A percentile compares a stretch with the other conserved stretches of the same genome.
These are phyloP conservation scores for Drosophila imparisetae DNA, from an alignment of 2,888 invertebrate genomes.

Conservation along the genomic window DNA sequence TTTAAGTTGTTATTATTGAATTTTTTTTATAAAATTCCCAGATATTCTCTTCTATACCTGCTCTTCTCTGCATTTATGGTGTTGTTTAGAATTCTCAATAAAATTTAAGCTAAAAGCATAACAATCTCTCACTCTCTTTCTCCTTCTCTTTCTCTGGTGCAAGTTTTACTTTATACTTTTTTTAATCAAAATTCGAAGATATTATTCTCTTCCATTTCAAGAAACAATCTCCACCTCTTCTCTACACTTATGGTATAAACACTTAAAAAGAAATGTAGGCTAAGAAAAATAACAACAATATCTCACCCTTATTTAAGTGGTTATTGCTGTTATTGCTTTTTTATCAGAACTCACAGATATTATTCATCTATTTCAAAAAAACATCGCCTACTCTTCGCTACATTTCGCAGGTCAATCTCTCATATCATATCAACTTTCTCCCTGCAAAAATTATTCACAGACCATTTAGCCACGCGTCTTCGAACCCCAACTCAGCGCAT, in stretches of 20 bases:
- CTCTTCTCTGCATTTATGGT: not conserved
- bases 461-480: slow-evolving; percentile 70
- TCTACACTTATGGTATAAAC: not conserved
- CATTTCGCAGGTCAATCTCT: slow-evolving; percentile 19
- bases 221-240: not conserved
- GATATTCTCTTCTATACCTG: not conserved
- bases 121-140: not conserved
- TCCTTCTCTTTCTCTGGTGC: not conserved
- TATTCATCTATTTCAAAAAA: not conserved
- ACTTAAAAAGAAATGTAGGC: not conserved
- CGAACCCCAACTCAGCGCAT: slow-evolving; percentile 65
- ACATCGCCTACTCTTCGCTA: not conserved
- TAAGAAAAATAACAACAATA: not conserved
- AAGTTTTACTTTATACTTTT: not conserved
- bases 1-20: not conserved
- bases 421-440: slow-evolving; percentile 16
- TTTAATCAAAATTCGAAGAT: not conserved
- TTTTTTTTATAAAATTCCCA: too few relatives aligned
- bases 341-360: not conserved
- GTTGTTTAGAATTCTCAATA: not conserved
- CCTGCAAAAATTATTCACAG: slow-evolving; percentile 45
- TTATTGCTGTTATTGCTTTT: not conserved
- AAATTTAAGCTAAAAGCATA: not conserved
- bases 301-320: not conserved
- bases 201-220: not conserved